Evolutionary conservation across 2,797 vertebrate species (phyloP).

Genomic region (Hemibagrus guttatus): DNA sequence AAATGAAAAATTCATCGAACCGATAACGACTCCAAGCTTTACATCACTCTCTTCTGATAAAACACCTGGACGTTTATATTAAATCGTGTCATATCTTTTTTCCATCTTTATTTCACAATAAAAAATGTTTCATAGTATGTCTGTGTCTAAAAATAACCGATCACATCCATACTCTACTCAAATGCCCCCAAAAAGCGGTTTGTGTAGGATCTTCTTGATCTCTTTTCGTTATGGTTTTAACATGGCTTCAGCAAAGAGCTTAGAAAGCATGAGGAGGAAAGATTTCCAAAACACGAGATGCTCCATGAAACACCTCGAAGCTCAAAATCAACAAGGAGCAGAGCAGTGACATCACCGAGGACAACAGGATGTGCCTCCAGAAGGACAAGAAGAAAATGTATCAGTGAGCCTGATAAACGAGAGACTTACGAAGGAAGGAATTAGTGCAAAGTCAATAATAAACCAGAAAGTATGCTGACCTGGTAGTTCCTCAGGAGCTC

Average conservation of each 20-base stretch:
- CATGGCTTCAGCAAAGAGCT: not conserved
- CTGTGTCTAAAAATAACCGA: too few relatives aligned
- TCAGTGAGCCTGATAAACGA: too few relatives aligned
- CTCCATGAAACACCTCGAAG: not conserved
- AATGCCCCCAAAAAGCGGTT: too few relatives aligned
- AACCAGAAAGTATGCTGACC: too few relatives aligned
- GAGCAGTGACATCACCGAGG: not conserved
- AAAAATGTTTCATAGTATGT: too few relatives aligned
- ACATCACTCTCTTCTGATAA: not conserved
- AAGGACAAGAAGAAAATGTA: not conserved
- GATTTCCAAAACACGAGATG: not conserved
- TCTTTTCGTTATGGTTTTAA: not conserved
- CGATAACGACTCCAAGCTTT: not conserved
- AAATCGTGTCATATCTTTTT: not conserved
- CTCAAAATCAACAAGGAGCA: not conserved
- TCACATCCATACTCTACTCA: too few relatives aligned
- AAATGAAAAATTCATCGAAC: constrained; percentile 9
- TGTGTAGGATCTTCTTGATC: too few relatives aligned
- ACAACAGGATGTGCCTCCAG: not conserved
- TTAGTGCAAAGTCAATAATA: too few relatives aligned
- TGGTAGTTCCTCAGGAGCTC: too few relatives aligned
- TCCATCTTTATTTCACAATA: too few relatives aligned
- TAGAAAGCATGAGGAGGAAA: not conserved
- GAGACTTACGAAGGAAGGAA: too few relatives aligned
- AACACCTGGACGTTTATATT: not conserved